A percentile compares a stretch with the other conserved stretches of the same genome.
phyloP scores from a whole-genome alignment of 2,113 vertebrate genomes.

The Camelus bactrianus region DNA sequence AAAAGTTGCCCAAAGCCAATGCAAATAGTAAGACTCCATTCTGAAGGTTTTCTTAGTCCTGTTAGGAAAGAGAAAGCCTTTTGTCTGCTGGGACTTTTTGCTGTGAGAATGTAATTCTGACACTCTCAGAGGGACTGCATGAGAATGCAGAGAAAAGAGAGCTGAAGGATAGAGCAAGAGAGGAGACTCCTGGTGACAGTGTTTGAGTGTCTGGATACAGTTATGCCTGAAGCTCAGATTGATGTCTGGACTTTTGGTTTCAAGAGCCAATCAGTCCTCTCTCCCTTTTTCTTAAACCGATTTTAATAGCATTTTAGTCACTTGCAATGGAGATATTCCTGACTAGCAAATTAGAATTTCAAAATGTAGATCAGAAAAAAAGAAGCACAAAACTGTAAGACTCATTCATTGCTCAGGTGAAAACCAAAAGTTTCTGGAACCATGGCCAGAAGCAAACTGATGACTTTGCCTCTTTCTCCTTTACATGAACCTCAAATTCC shows the following conservation, averaged over 20 bases:
- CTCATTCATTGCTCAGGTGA: background rate
- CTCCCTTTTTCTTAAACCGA: slow-evolving; percentile 35
- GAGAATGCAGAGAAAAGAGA: background rate
- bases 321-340: background rate
- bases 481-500: background rate
- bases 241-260: background rate
- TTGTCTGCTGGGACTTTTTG: background rate
- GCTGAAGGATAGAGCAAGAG: background rate
- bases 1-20: background rate
- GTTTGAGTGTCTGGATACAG: background rate
- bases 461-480: background rate
- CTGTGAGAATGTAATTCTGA: background rate
- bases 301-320: background rate
- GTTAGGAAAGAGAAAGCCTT: slow-evolving; percentile 22
- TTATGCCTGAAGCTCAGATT: background rate
- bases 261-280: background rate
- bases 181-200: background rate
- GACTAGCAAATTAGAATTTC: slow-evolving; percentile 2
- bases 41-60: slow-evolving; percentile 37
- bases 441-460: background rate
- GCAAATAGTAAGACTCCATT: slow-evolving; percentile 1
- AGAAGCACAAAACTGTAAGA: background rate
- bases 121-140: background rate
- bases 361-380: slow-evolving; percentile 23
- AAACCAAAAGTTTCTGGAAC: background rate